Base-by-base conservation (phyloP, 2,888 invertebrate species). In the Xanthorhoe spadicearia region DNA sequence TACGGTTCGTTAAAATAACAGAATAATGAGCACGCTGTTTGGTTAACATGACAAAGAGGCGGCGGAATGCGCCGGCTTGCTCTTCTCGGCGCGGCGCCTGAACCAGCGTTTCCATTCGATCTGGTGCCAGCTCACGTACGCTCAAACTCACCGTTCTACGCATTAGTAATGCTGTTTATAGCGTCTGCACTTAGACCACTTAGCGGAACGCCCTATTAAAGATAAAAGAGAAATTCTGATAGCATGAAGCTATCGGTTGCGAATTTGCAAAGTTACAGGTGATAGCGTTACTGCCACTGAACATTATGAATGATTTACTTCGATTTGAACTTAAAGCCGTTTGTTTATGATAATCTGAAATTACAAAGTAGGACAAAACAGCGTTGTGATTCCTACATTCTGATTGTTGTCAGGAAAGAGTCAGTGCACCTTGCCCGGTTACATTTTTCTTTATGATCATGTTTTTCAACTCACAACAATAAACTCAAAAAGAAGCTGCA, bases 1-100 rank as follows among this genome's bases (percentile, higher is more conserved):
- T 81, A 87, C 83, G 90, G 81, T 83, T 88, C 85, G 87, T 92
- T 92, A 91, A 92, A 91, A 91, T 92, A 89, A 86, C 90, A 87
- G 88, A 86, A 89, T 90, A 90, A 88, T 87, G 87, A 88, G 83
- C 77, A 81, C 80, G 78, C 80, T 89, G 87, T 90, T 89, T 90
- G 87, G 85, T 91, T 92, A 87, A 85, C 90, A 90, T 90, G 87
- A 92, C 92, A 92, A 91, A 86, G 87, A 82, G 74, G 78, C 77
- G 71, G 74, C 72, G 88, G 90, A 89, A 90, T 90, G 89, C 79
- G 74, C 86, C 88, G 83, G 69, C 64, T 64, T 66, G 72, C 65
- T 59, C 86, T 84, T 86, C 85, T 86, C 79, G 88, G 83, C 89
- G 88, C 79, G 88, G 83, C 89, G 88, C 86, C 80, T 77, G 77